These are phyloP conservation scores for Triplophysa yarkandensis DNA, from an alignment of 2,797 vertebrate genomes.

Conservation along the genomic window DNA sequence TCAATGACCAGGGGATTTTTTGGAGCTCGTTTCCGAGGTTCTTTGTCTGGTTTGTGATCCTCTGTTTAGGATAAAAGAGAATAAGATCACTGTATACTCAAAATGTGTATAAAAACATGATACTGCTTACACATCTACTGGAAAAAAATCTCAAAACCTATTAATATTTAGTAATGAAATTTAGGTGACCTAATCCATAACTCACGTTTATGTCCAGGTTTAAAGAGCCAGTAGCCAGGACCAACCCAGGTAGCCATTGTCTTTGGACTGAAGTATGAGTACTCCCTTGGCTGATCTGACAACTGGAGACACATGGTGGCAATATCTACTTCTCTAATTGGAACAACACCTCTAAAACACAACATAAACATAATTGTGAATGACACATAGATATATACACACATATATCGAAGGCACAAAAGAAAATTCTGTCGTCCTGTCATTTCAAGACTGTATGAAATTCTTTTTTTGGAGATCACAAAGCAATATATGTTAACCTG, in stretches of 20 bases:
- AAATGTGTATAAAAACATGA: background rate
- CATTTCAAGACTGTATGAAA: no score
- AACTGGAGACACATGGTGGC: slow-evolving; percentile 85
- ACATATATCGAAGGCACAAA: no score
- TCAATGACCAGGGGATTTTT: slow-evolving; percentile 85
- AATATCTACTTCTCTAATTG: slow-evolving; percentile 81
- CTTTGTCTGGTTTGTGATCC: slow-evolving; percentile 78
- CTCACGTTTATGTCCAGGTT: slow-evolving; percentile 83
- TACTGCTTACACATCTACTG: no score
- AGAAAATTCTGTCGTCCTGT: no score
- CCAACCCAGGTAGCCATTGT: slow-evolving; percentile 93
- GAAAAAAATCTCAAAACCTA: no score
- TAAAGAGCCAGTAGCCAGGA: slow-evolving; percentile 95
- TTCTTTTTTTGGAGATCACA: no score
- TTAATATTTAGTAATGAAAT: no score
- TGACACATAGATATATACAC: background rate
- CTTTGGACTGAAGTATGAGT: slow-evolving; percentile 96
- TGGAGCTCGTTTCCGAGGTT: slow-evolving; percentile 73
- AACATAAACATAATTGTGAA: background rate
- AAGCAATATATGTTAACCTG: no score
- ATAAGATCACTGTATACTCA: background rate
- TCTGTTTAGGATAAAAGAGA: slow-evolving; percentile 58
- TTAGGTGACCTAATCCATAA: slow-evolving; percentile 29
- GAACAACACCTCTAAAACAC: slow-evolving; percentile 65
- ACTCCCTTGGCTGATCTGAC: slow-evolving; percentile 89